Base-by-base conservation (phyloP, 1,140 invertebrate genomes). In the Philaenus spumarius region DNA sequence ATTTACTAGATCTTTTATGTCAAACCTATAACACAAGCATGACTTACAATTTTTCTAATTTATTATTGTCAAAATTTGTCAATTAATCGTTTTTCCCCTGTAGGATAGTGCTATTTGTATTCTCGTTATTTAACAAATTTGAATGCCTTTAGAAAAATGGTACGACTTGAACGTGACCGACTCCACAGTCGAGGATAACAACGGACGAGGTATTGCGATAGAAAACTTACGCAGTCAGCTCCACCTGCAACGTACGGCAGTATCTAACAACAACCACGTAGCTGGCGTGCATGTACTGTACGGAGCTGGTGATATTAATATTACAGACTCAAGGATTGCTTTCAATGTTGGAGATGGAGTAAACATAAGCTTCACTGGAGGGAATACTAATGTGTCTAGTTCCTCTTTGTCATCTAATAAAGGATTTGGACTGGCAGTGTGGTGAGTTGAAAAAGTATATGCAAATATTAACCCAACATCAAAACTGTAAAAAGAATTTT, bases 321-420 rank as follows among this genome's bases (percentile, higher is more conserved):
- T 99, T 2, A 96, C 94, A 4, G 83, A 86, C 62, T 93, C 89
- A 59, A 80, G 86, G 66, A 89, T 99, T 37, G 85, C 82, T 1
- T 88, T 93, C 63, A 99, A 99, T 71, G 82, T 86, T 66, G 96
- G 94, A 0, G 95, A 96, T 62, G 89, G 90, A 2, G 77, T 92
- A 3, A 95, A 96, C 66, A 86, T 97, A 2, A 95, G 93, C 0
- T 90, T 92, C 57, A 87, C 89, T 1, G 94, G 95, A 1, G 95
- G 95, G 2, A 86, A 85, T 59, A 79, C 89, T 51, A 94, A 98
- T 66, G 79, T 98, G 35, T 95, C 94, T 11, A 77, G 83, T 66
- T 87, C 85, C 24, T 85, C 80, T 14, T 70, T 93, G 42, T 86
- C 78, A 60, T 95, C 82, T 0, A 97, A 97, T 72, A 77, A 78